Conservation (phyloP, 2,113 vertebrate species). For the Otocyon megalotis region DNA sequence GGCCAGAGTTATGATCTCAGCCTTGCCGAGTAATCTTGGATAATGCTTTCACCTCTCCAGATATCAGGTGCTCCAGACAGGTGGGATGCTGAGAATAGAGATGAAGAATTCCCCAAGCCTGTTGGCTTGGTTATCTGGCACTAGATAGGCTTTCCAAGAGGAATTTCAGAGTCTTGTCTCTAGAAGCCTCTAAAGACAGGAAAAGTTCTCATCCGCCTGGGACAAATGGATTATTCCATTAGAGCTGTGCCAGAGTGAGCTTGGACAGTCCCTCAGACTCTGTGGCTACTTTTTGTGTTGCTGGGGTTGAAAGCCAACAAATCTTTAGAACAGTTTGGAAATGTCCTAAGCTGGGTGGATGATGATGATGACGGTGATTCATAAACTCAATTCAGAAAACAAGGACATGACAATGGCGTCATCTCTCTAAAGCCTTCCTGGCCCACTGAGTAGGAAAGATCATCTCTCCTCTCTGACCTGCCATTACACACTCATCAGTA, state of each 20-base stretch:
- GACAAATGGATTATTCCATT: background rate
- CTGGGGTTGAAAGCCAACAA: background rate
- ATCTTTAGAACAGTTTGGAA: background rate
- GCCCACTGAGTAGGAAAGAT: background rate
- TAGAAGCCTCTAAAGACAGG: background rate
- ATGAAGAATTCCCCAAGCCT: background rate
- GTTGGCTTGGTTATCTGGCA: background rate
- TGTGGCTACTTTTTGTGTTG: background rate
- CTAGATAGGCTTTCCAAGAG: background rate
- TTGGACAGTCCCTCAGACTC: background rate
- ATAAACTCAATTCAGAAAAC: background rate
- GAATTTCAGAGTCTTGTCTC: background rate
- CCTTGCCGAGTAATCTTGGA: background rate
- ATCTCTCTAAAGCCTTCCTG: background rate
- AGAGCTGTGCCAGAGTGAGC: background rate
- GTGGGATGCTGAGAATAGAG: background rate
- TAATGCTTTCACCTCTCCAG: background rate
- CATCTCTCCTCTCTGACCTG: background rate
- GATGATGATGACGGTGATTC: background rate
- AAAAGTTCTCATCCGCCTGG: background rate
- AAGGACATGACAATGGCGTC: background rate
- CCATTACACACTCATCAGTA: too few species aligned
- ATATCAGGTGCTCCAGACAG: background rate
- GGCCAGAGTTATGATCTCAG: background rate
- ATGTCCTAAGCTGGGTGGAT: background rate